phyloP scores from a whole-genome alignment of 2,113 vertebrate species.

The Urocynchramus pylzowi region DNA sequence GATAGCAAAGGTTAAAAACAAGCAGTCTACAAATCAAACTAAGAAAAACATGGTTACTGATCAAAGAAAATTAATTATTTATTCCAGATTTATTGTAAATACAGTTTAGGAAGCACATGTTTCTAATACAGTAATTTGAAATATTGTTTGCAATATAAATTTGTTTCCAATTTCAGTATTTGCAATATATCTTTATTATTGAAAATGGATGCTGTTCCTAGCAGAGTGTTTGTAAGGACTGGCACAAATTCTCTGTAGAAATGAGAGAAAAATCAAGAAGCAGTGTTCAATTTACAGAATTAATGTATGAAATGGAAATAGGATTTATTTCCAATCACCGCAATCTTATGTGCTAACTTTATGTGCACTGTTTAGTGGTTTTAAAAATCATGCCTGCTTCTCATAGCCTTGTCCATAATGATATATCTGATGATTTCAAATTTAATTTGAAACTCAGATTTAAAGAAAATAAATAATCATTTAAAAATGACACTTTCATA shows the following conservation, averaged over 20 bases:
- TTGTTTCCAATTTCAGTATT: not conserved
- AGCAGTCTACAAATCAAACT: not conserved
- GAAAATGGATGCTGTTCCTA: not conserved
- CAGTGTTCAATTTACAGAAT: not conserved
- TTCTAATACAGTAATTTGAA: not conserved
- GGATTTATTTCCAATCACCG: not conserved
- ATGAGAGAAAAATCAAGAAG: not conserved
- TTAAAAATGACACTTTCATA: not conserved
- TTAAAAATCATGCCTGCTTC: not conserved
- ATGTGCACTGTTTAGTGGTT: not conserved
- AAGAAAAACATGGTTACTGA: not conserved
- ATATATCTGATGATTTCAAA: not conserved
- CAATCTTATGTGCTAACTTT: not conserved
- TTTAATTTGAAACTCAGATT: not conserved
- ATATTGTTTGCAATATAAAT: not conserved
- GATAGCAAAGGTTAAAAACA: not conserved
- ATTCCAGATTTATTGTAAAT: not conserved
- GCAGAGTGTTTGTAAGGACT: not conserved
- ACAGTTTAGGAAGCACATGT: not conserved
- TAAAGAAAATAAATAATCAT: not conserved
- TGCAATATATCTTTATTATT: not conserved
- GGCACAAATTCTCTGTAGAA: not conserved
- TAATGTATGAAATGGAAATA: not conserved
- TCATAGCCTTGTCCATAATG: not conserved
- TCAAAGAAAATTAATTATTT: not conserved